Evolutionary conservation across 2,113 vertebrate genomes (phyloP), one percentile per base, ranked within the genome.

Genomic region (Microcebus lehilahytsara): DNA sequence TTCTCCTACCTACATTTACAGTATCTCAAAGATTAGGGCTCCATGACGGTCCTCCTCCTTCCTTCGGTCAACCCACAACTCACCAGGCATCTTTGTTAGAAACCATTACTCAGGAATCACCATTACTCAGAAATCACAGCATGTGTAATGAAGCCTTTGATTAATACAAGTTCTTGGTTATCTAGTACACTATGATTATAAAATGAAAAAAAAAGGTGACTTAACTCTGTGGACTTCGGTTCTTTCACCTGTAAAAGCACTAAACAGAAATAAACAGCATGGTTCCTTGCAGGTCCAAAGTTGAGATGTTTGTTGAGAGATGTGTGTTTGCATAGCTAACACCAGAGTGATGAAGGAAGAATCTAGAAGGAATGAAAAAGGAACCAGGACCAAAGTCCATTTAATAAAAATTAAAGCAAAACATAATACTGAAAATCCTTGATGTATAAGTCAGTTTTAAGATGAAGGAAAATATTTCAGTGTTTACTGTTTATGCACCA

Each of bases 161-260:
- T 96, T 94, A 89, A 75, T 72, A 49, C 49, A 80, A 93, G 30
- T 92, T 85, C 56, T 83, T 86, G 9, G 11, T 42, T 93, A 81
- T 71, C 71, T 46, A 89, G 53, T 25, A 87, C 6, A 86, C 91
- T 91, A 66, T 85, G 71, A 89, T 49, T 78, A 66, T 81, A 93
- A 97, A 92, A 94, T 49, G 9, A 93, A 86, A 75, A 42, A 67
- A 67, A 91, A 90, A 89, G 7, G 16, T 71, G 58, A 83, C 27
- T 86, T 87, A 78, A 67, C 27, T 81, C 53, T 67, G n/a, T 10
- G 34, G 53, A 62, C 49, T 49, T 75, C 34, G 72, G 53, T 89
- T 89, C 75, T 74, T 60, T 85, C 30, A 27, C 75, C 74, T 62
- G 10, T 60, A 81, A 72, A 91, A 83, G 40, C 64, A 78, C 27